A percentile compares a stretch with the other conserved stretches of the same genome.
These are phyloP conservation scores for Coccyzus lansbergi DNA, from an alignment of 2,797 vertebrate species.

Conservation along the genomic window DNA sequence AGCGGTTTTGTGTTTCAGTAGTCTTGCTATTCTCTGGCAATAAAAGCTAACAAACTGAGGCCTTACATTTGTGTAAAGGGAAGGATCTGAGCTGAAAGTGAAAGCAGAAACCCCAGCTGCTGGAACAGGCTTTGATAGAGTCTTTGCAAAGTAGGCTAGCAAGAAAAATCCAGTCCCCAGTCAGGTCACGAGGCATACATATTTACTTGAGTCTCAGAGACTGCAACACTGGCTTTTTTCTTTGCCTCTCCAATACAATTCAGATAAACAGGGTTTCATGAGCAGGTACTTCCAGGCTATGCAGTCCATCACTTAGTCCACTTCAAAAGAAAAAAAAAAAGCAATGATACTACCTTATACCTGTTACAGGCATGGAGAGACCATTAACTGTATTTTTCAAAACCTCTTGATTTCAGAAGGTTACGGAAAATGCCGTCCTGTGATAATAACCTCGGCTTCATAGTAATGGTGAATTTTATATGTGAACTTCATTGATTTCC, in stretches of 20 bases:
- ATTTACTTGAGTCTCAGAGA: not conserved
- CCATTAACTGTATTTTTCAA: not conserved
- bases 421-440: not conserved
- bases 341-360: not conserved
- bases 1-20: not conserved
- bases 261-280: not conserved
- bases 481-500: not conserved
- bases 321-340: not conserved
- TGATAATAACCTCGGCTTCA: not conserved
- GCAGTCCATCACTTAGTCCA: not conserved
- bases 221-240: not conserved
- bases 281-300: not conserved
- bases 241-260: not conserved
- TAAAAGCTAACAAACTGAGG: not conserved
- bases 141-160: rapidly evolving
- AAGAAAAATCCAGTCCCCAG: not conserved
- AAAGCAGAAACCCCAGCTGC: not conserved
- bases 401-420: not conserved
- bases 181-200: rapidly evolving
- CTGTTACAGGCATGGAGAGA: not conserved
- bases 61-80: not conserved
- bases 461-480: not conserved
- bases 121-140: not conserved
- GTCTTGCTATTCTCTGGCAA: not conserved
- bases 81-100: not conserved